phyloP scores from a whole-genome alignment of 2,113 vertebrate species.

The Tragelaphus buxtoni region DNA sequence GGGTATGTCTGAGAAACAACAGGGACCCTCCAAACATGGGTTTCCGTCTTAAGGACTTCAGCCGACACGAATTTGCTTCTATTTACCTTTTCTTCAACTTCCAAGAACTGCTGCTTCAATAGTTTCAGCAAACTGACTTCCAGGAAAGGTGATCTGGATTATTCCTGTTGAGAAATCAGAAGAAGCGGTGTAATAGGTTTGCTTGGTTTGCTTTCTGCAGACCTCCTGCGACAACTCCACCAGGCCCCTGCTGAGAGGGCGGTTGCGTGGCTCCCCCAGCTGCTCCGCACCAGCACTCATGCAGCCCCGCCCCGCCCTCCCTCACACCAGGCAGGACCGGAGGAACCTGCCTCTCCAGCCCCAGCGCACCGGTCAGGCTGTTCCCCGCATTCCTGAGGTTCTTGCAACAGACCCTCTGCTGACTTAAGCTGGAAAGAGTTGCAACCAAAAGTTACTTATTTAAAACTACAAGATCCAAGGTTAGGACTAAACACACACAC shows the following conservation, averaged over 20 bases:
- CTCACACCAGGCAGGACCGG: neutral
- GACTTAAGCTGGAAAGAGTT: neutral
- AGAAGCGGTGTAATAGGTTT: neutral
- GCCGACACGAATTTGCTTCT: neutral
- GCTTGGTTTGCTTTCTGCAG: neutral
- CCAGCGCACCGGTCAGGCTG: neutral
- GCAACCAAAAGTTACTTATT: neutral
- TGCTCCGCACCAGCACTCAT: no score
- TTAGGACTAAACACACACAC: no score
- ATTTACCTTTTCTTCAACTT: slow-evolving; percentile 51
- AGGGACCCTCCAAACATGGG: neutral
- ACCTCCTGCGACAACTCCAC: no score
- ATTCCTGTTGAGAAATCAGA: slow-evolving; percentile 60
- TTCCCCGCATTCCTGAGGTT: neutral
- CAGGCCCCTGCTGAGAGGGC: neutral
- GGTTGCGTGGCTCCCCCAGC: neutral
- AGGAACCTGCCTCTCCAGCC: neutral
- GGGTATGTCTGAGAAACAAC: neutral
- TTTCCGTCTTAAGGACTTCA: neutral
- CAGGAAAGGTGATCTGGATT: neutral
- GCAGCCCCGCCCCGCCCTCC: no score
- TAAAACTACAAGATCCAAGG: neutral
- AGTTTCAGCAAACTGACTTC: slow-evolving; percentile 24
- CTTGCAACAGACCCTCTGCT: neutral
- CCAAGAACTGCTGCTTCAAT: neutral